Evolutionary conservation across 2,113 vertebrate genomes (phyloP), one percentile per base, ranked within the genome.

Genomic region (Epinephelus fuscoguttatus): DNA sequence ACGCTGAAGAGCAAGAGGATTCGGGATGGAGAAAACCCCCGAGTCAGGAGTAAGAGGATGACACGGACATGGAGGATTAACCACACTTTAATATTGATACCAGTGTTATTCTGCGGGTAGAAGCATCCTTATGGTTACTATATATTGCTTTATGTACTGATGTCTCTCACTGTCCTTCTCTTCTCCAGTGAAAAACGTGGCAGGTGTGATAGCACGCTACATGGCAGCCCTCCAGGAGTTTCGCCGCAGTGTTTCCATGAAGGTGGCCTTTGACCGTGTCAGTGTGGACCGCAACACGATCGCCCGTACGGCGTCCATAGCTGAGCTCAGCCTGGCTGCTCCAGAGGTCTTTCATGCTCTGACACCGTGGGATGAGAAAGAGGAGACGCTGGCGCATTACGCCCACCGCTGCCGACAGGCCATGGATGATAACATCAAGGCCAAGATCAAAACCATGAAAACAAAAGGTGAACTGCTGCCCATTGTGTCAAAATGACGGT

Each of bases 231-330:
- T 94, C 19, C 84, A 94, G 67, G 91, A 93, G 63, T 94, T 93
- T 30, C 85, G 85, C 7, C 84, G 89, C 21, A 91, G 92, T 4
- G 91, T 93, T 7, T 93, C 93, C 59, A 94, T 94, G 92, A 93
- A 93, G 63, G 91, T 93, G 64, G 92, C 93, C 61, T 94, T 93
- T 4, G 92, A 93, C 82, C 80, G 91, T 19, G 91, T 94, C 2
- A 92, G 93, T 0, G 93, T 94, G 17, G 93, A 93, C 81, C 89
- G 93, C 14, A 94, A 94, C 81, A 94, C 92, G 8, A 94, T 94
- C 82, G 94, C 92, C 42, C 84, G 92, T 11, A 94, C 92, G 3
- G 92, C 92, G 0, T 85, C 93, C 70, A 94, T 93, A 30, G 94
- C 92, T 0, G 94, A 94, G 49, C 90, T 94, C 19, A 94, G 91